Evolutionary conservation across 2,797 vertebrate species (phyloP), one percentile per base, ranked within the genome.

Genomic region (Rhyacichthys aspro): DNA sequence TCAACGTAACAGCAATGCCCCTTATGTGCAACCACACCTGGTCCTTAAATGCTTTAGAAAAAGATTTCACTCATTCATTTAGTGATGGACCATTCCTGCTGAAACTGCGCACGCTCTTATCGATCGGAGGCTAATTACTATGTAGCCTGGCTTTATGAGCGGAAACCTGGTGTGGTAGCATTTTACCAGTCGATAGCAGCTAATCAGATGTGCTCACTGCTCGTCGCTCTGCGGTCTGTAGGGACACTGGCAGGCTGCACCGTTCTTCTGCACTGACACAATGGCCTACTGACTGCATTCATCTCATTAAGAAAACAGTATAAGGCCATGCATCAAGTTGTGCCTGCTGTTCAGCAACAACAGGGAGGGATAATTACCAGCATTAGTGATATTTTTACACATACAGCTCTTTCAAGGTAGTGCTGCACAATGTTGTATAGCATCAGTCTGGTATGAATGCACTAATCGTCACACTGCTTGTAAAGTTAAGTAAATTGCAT

Each of bases 171-270:
- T 48, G 66, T 56, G 63, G 60, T 76, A 73, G 66, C 78, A 69
- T 84, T 85, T 83, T 74, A 83, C 67, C 72, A 72, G 74, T 85
- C 77, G 43, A 82, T 82, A 65, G 32, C 4, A 5, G 65, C 65
- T 70, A 81, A 81, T 80, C 76, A 82, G 47, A 83, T 72, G 70
- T 59, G 62, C 74, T 72, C 69, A 43, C 72, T 63, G 65, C 53
- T 59, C 44, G 11, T 63, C 69, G 64, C 71, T 78, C 55, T 67
- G 67, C 59, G 67, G 62, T 59, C 64, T 60, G 15, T 48, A 38
- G 56, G 68, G 72, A 74, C 64, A 54, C 57, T 23, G 61, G 55
- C 66, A 65, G 58, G 17, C 65, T 56, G 56, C 39, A 8, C 45
- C 43, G 15, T 52, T 55, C 52, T 59, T 43, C 43, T 74, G 19